These are phyloP conservation scores for Phrynosoma platyrhinos DNA, from an alignment of 2,113 vertebrate species.

Conservation along the genomic window DNA sequence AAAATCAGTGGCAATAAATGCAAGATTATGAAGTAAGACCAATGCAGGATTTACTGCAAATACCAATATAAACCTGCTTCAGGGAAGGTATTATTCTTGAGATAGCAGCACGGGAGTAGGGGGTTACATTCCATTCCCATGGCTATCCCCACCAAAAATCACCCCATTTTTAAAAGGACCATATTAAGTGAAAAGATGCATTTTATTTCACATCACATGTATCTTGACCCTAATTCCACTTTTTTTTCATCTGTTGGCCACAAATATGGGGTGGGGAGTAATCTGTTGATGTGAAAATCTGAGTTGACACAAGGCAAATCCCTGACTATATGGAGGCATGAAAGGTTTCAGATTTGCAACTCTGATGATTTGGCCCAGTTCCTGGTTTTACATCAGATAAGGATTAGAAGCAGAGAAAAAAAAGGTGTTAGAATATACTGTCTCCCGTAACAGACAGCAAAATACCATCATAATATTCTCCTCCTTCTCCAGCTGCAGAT, in stretches of 20 bases:
- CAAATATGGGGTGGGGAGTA: background rate
- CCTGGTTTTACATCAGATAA: constrained; percentile 48
- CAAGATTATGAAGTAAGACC: background rate
- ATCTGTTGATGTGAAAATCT: background rate
- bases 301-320: background rate
- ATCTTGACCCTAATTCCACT: background rate
- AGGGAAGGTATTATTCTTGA: background rate
- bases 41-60: background rate
- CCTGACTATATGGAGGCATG: background rate
- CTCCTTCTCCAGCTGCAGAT: constrained; percentile 61
- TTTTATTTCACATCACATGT: background rate
- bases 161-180: background rate
- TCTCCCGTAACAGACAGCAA: constrained; percentile 45
- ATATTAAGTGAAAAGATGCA: too few species aligned
- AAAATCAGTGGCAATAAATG: background rate
- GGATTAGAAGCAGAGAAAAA: constrained; percentile 39
- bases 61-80: background rate
- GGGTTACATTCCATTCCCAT: background rate
- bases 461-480: constrained; percentile 66
- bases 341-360: constrained; percentile 34
- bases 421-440: constrained; percentile 50
- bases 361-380: constrained; percentile 70
- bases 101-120: background rate
- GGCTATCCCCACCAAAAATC: background rate
- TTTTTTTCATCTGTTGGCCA: background rate